Evolutionary conservation across 2,888 invertebrate genomes (phyloP).

Genomic region (Brassicogethes aeneus): DNA sequence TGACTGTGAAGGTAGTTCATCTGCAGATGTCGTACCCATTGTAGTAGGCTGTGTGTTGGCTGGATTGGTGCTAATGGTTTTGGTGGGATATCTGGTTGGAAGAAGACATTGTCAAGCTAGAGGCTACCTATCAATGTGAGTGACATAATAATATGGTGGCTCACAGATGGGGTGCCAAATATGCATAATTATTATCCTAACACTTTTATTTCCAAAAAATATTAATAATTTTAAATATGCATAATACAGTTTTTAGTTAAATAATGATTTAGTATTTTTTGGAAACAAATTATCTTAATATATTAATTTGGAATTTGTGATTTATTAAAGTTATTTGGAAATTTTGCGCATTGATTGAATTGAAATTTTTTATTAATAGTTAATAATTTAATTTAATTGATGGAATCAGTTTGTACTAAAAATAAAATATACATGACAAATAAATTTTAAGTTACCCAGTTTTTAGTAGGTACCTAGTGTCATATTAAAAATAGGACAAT

Average conservation of each 20-base stretch:
- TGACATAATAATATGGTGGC: constrained; percentile 24
- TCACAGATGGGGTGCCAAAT: constrained; percentile 17
- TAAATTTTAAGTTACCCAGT: no score
- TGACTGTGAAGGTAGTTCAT: constrained; percentile 63
- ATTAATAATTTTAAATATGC: constrained; percentile 2
- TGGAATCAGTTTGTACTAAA: no score
- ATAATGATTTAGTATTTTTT: constrained; percentile 2
- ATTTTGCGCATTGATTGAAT: no score
- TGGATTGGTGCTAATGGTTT: constrained; percentile 80
- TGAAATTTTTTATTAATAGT: no score
- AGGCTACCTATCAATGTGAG: constrained; percentile 84
- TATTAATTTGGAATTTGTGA: no score
- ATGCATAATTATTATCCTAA: constrained; percentile 3
- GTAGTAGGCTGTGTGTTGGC: constrained; percentile 92
- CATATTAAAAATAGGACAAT: no score
- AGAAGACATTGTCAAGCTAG: constrained; percentile 74
- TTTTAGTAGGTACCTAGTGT: no score
- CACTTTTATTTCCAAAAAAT: constrained; percentile 6
- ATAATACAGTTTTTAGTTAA: no score
- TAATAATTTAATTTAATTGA: no score
- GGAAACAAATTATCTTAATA: no score
- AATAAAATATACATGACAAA: no score
- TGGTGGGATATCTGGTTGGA: constrained; percentile 87
- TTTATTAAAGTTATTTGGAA: no score
- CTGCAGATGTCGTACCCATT: constrained; percentile 90